Evolutionary conservation across 1,140 invertebrate genomes (phyloP).

Genomic region (Calephelis virginiensis): DNA sequence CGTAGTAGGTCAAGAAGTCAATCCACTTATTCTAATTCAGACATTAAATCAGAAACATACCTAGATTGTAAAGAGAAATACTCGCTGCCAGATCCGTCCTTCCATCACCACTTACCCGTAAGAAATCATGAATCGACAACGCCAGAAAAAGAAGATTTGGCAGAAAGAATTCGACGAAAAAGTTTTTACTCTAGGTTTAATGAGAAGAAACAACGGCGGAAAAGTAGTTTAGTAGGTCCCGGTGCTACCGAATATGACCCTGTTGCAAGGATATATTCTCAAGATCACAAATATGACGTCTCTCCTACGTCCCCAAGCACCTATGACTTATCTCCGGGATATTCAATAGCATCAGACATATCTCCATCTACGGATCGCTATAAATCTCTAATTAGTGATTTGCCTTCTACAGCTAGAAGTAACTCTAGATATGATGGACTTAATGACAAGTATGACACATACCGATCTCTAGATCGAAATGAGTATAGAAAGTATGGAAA

Average conservation of each 20-base stretch:
- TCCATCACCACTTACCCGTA: slow-evolving; percentile 35
- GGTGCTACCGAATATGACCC: slow-evolving; percentile 74
- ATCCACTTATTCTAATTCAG: slow-evolving; percentile 64
- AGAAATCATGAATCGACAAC: slow-evolving; percentile 61
- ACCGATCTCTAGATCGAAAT: slow-evolving; percentile 70
- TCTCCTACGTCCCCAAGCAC: slow-evolving; percentile 62
- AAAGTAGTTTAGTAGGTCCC: slow-evolving; percentile 80
- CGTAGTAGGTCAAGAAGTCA: slow-evolving; percentile 65
- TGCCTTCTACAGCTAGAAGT: slow-evolving; percentile 48
- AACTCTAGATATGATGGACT: slow-evolving; percentile 58
- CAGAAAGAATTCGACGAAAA: slow-evolving; percentile 91
- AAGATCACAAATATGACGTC: slow-evolving; percentile 58
- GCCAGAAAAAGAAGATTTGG: slow-evolving; percentile 84
- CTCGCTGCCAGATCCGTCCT: slow-evolving; percentile 39
- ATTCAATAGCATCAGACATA: slow-evolving; percentile 57
- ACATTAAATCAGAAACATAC: slow-evolving; percentile 58
- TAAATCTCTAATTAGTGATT: slow-evolving; percentile 57
- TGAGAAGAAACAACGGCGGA: slow-evolving; percentile 84
- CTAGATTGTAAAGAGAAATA: slow-evolving; percentile 52
- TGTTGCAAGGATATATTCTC: slow-evolving; percentile 65
- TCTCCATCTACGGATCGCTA: slow-evolving; percentile 69
- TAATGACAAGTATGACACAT: slow-evolving; percentile 67
- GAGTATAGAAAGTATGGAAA: slow-evolving; percentile 66
- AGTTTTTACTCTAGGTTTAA: slow-evolving; percentile 94
- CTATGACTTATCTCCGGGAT: slow-evolving; percentile 62